phyloP scores from a whole-genome alignment of 2,888 invertebrate genomes.

The Andrena trimmerana region DNA sequence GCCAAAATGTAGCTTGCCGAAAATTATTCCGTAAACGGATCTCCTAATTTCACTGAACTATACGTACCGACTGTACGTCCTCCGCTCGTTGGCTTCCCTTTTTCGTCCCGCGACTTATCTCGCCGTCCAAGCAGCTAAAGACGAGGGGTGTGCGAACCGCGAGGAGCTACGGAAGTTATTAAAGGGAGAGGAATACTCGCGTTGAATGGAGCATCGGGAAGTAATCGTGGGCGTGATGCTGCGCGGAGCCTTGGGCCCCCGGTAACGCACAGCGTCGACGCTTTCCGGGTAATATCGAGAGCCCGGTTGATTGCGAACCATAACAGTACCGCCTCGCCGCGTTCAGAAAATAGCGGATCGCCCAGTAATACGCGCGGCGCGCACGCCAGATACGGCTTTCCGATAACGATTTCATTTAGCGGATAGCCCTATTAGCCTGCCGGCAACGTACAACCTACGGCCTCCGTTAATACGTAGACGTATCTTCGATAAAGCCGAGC shows the following conservation, averaged over 20 bases:
- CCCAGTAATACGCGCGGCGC: slow-evolving; percentile 48
- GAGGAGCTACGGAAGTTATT: slow-evolving; percentile 22
- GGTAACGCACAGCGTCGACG: slow-evolving; percentile 68
- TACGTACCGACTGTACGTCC: no score
- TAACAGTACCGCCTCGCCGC: slow-evolving; percentile 53
- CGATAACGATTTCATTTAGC: slow-evolving; percentile 30
- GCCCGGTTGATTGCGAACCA: slow-evolving; percentile 64
- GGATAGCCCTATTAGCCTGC: slow-evolving; percentile 25
- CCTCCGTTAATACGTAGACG: slow-evolving; percentile 11
- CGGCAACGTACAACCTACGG: not conserved
- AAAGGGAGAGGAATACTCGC: slow-evolving; percentile 24
- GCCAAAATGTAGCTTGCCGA: no score
- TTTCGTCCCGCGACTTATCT: no score
- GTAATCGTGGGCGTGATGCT: slow-evolving; percentile 69
- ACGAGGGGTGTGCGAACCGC: not conserved
- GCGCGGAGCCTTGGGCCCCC: slow-evolving; percentile 50
- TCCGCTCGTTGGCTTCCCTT: no score
- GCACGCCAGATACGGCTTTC: slow-evolving; percentile 46
- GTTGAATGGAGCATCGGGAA: slow-evolving; percentile 51
- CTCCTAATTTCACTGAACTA: no score
- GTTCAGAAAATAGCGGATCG: slow-evolving; percentile 67
- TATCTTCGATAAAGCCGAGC: slow-evolving; percentile 8
- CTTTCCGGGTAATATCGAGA: slow-evolving; percentile 77
- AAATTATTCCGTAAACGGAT: no score
- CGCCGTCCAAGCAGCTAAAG: no score